These are phyloP conservation scores for Dromas ardeola DNA, from an alignment of 2,113 vertebrate genomes.

Conservation along the genomic window DNA sequence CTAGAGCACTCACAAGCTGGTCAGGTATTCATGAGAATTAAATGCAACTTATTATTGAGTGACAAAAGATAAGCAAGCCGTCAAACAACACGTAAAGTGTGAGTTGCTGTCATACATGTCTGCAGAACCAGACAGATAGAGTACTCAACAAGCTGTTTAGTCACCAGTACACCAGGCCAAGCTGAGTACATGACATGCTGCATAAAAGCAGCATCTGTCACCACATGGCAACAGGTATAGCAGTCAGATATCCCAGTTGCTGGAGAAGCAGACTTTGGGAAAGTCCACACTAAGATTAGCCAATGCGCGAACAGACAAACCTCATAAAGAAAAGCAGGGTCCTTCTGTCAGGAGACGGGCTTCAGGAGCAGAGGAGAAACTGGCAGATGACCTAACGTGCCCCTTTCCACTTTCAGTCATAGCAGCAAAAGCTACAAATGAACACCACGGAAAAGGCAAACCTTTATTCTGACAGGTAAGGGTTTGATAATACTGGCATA, in stretches of 20 bases:
- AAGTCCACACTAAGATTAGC: not conserved
- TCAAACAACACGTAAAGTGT: rapidly evolving
- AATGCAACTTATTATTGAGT: not conserved
- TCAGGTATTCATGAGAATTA: not conserved
- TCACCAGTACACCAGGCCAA: not conserved
- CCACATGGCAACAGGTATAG: rapidly evolving
- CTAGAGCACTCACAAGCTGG: not conserved
- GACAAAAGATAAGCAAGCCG: not conserved
- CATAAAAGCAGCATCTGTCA: rapidly evolving
- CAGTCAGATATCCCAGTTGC: rapidly evolving
- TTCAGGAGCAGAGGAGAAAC: not conserved
- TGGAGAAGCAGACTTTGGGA: not conserved
- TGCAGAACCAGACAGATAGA: not conserved
- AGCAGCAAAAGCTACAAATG: not conserved
- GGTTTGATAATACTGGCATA: not conserved
- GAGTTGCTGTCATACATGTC: not conserved
- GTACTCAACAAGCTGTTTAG: not conserved
- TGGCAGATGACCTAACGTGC: not conserved
- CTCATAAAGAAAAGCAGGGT: not conserved
- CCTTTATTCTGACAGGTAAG: not conserved
- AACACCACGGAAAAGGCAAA: not conserved
- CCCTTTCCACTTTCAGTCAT: not conserved
- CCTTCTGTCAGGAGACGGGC: not conserved
- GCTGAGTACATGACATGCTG: not conserved
- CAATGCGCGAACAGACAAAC: not conserved